Base-by-base conservation (phyloP, 2,888 invertebrate genomes). In the Platycheirus albimanus region DNA sequence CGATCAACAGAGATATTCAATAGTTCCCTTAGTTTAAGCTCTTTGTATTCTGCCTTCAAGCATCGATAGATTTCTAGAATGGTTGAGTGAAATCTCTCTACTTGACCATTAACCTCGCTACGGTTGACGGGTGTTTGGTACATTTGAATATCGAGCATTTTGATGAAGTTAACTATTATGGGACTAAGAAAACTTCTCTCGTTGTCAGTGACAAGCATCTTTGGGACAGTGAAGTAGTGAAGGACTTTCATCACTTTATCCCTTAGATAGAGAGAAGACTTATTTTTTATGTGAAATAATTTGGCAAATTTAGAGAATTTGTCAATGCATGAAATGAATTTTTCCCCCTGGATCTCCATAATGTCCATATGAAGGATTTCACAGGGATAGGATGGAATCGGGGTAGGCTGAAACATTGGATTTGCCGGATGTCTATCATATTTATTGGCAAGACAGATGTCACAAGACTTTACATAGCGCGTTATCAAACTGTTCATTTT, bases 71-170 rank as follows among this genome's bases (percentile, higher is more conserved):
- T n/a, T n/a, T n/a, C n/a, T n/a, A n/a, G n/a, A n/a, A 85, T 38
- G 0, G 85, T 85, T 4, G 80, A 86, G 49, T 86, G 80, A 0
- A 84, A 13, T 0, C 85, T 30, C 47, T 85, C 85, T 0, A 85
- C 72, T 1, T 71, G 63, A 1, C 85, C 80, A 19, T 86, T 85
- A 4, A 80, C 85, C n/a, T 86, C 84, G 15, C 85, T 85, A 4
- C 67, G 45, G 6, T 86, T 75, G 2, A 66, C 51, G 13, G 85
- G 78, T 0, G 78, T 78, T 24, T 61, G 47, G 7, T 78, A 85
- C 0, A 85, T 13, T 43, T 83, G 20, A 30, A 85, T 85, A 3
- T 52, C 84, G 3, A 70, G n/a, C 19, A 51, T 38, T 24, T 33
- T 45, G 0, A 56, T 56, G 15, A 69, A 56, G 15, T 69, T 69